Evolutionary conservation across 2,797 vertebrate genomes (phyloP).

Genomic region (Chlorospingus semifuscus): DNA sequence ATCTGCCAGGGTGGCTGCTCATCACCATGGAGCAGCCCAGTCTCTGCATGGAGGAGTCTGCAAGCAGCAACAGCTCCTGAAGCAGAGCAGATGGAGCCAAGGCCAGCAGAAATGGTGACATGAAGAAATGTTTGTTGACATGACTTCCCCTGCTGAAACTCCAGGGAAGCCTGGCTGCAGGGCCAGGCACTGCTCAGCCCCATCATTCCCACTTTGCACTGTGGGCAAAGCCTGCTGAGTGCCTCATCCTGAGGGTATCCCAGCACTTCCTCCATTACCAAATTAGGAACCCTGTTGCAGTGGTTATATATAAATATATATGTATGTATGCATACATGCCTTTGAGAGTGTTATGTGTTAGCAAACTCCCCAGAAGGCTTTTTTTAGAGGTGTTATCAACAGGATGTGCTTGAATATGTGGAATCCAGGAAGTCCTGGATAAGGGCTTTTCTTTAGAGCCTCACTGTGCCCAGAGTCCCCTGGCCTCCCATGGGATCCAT

Average conservation of each 20-base stretch:
- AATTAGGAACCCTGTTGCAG: not conserved
- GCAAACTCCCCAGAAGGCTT: not conserved
- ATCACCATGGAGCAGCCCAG: rapidly evolving
- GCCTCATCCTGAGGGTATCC: not conserved
- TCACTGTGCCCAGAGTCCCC: not conserved
- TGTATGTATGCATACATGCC: not conserved
- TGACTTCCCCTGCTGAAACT: not conserved
- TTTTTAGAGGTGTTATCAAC: slow-evolving; percentile 35
- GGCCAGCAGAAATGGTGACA: not conserved
- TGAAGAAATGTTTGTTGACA: not conserved
- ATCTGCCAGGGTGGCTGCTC: not conserved
- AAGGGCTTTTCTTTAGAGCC: not conserved
- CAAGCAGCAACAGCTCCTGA: not conserved
- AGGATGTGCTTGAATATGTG: not conserved
- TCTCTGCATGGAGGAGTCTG: not conserved
- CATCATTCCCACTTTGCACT: not conserved
- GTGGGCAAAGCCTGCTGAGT: not conserved
- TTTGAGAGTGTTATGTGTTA: not conserved
- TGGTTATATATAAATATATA: not conserved
- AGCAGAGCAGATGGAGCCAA: not conserved
- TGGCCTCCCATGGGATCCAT: rapidly evolving
- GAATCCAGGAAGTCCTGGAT: not conserved
- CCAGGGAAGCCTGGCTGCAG: not conserved
- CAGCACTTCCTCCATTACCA: not conserved
- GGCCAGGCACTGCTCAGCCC: not conserved